A percentile compares a stretch with the other conserved stretches of the same genome.
Conservation (phyloP, 1,140 invertebrate genomes). For the Drosophila novamexicana region DNA sequence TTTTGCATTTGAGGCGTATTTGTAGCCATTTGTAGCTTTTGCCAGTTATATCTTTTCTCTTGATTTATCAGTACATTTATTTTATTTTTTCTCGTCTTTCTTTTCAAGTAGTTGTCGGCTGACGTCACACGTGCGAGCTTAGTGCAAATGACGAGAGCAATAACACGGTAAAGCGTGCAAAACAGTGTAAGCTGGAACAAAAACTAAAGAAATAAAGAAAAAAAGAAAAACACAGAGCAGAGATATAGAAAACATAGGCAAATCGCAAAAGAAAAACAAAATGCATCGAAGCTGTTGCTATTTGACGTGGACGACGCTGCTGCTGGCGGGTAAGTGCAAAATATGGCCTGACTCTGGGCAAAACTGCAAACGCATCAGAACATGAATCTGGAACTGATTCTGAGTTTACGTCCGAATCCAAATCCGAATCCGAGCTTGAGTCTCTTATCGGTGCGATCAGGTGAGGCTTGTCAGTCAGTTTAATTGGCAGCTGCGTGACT, state of each 20-base stretch:
- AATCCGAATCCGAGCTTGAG: neutral
- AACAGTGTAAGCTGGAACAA: constrained; percentile 25
- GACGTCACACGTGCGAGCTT: neutral
- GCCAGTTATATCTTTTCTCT: neutral
- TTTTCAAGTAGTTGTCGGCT: neutral
- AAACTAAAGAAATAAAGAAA: constrained; percentile 9
- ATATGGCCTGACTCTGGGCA: constrained; percentile 16
- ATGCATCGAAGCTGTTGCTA: constrained; percentile 51
- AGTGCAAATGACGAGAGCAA: constrained; percentile 25
- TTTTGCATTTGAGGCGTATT: neutral
- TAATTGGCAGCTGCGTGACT: constrained; percentile 48
- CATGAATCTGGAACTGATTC: neutral
- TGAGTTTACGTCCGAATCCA: neutral
- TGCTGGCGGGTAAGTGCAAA: constrained; percentile 60
- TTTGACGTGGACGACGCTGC: constrained; percentile 47
- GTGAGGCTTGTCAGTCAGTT: constrained; percentile 29
- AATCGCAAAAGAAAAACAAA: constrained; percentile 30
- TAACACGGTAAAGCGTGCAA: constrained; percentile 14
- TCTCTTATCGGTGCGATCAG: constrained; percentile 20
- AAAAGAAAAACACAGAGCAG: constrained; percentile 6
- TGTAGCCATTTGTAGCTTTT: too few species aligned
- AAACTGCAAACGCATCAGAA: constrained; percentile 22
- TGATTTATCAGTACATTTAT: constrained; percentile 13
- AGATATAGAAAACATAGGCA: constrained; percentile 17
- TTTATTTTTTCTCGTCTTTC: constrained; percentile 2